Base-by-base conservation (phyloP, 2,797 vertebrate genomes). In the Myotis pilosus region DNA sequence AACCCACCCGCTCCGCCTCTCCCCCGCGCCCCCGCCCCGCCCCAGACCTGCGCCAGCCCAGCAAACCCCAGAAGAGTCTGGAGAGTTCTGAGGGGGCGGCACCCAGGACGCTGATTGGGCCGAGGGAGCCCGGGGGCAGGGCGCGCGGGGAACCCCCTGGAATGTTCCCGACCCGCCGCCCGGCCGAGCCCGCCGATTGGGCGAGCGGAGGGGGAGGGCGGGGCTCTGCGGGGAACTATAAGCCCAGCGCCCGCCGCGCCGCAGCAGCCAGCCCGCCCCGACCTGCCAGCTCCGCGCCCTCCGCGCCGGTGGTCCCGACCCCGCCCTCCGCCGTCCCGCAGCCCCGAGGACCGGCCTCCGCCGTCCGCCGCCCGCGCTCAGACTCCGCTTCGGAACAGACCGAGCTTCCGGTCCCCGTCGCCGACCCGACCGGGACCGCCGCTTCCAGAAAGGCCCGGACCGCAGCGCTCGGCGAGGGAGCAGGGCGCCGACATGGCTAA, bases 311-410 rank as follows among this genome's bases (percentile, higher is more conserved):
- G n/a, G n/a, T n/a, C n/a, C n/a, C n/a, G n/a, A n/a, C n/a, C n/a
- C n/a, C n/a, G n/a, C 25, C 99, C 99, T 8, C 3, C 3, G 6
- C 15, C 0, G 22, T 10, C 25, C 10, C 22, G 4, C 12, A 16
- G 6, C 23, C 8, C 9, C 30, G 1, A 9, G 4, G 74, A 51
- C 28, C 10, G 2, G 2, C 3, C 5, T 2, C 8, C 2, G 30
- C 10, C 0, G 8, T 2, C 1, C 30, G 30, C 10, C 0, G 11
- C 3, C 1, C 30, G 23, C 28, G 0, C 16, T 25, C 71, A 9
- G 13, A 1, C 25, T 19, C 3, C 3, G 10, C 41, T 6, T 44
- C 38, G 0, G 28, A 10, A 19, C 8, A 15, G 30, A 28, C 1
- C 12, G 25, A 33, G 25, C 22, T 13, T 30, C 16, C 4, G 12